Base-by-base conservation (phyloP, 2,113 vertebrate genomes). In the Malurus elegans region DNA sequence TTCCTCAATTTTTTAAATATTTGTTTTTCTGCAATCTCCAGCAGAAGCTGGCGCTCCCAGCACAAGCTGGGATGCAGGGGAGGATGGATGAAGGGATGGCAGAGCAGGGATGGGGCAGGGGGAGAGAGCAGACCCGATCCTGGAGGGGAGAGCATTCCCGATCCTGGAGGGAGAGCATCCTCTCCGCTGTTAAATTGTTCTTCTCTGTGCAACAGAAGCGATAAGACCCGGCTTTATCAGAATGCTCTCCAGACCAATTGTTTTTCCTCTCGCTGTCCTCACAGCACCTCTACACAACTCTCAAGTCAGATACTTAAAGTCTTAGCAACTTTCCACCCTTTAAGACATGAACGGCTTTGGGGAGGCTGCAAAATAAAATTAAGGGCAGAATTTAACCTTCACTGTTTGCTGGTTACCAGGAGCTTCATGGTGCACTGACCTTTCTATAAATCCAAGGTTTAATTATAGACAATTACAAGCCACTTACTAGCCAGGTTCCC, bases 181-280 rank as follows among this genome's bases (percentile, higher is more conserved):
- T 40, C 81, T 21, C 71, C 34, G 36, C 53, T 74, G 34, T 24
- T 60, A 80, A 93, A 89, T 81, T 88, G 74, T 95, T 95, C 93
- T 92, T 67, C 89, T 92, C 70, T 28, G 5, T 50, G 29, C 73
- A 36, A 23, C 65, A 62, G 71, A 6, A 66, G 51, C 9, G 95
- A 82, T 95, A 94, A 96, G 90, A 26, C 44, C 90, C 54, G 36
- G 71, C 69, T 93, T 94, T 93, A 92, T 69, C 88, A 72, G 48
- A 92, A 84, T 34, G 64, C 80, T 94, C 79, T 61, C 91, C 5
- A 72, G 75, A 79, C 78, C 78, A 75, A 50, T 61, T 89, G 92
- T 89, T 94, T 93, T 89, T 36, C 29, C 53, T 86, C 73, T 50
- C 3, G 0, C 31, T 96, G 88, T 91, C 86, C 91, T 96, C 71